These are phyloP conservation scores for Ophioninae sp. DNA, from an alignment of 2,888 invertebrate species.

Conservation along the genomic window DNA sequence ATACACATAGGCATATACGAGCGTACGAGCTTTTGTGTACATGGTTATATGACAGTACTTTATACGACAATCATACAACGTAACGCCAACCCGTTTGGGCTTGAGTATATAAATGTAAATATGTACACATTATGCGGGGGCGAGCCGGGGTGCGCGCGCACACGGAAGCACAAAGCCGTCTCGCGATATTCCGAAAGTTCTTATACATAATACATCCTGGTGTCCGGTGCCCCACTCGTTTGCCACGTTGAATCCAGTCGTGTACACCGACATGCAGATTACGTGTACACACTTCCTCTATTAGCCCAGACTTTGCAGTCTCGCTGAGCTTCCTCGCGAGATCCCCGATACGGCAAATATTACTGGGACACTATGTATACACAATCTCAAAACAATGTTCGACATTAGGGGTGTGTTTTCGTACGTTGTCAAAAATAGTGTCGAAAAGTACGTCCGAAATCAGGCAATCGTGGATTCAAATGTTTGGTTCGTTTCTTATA, in stretches of 20 bases:
- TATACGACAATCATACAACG: conserved; percentile 12
- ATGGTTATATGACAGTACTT: conserved; percentile 14
- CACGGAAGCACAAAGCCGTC: conserved; percentile 45
- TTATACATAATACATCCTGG: conserved; percentile 60
- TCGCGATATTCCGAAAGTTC: conserved; percentile 54
- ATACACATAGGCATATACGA: conserved; percentile 13
- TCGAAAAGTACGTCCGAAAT: no score
- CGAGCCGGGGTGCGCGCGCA: background rate
- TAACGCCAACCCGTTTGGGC: conserved; percentile 8
- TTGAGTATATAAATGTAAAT: conserved; percentile 9
- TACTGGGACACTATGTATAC: background rate
- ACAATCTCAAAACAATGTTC: no score
- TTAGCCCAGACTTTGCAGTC: conserved; percentile 14
- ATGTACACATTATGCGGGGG: background rate
- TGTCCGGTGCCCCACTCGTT: conserved; percentile 51
- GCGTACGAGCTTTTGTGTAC: background rate
- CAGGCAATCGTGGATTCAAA: no score
- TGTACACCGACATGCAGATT: conserved; percentile 59
- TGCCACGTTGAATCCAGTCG: conserved; percentile 40
- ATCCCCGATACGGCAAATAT: conserved; percentile 16
- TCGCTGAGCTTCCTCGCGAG: background rate
- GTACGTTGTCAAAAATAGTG: no score
- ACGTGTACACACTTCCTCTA: conserved; percentile 55
- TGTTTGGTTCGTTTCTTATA: no score
- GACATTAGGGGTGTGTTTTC: no score